Evolutionary conservation across 2,888 invertebrate species (phyloP), one percentile per base, ranked within the genome.

Genomic region (Eretmocerus hayati): DNA sequence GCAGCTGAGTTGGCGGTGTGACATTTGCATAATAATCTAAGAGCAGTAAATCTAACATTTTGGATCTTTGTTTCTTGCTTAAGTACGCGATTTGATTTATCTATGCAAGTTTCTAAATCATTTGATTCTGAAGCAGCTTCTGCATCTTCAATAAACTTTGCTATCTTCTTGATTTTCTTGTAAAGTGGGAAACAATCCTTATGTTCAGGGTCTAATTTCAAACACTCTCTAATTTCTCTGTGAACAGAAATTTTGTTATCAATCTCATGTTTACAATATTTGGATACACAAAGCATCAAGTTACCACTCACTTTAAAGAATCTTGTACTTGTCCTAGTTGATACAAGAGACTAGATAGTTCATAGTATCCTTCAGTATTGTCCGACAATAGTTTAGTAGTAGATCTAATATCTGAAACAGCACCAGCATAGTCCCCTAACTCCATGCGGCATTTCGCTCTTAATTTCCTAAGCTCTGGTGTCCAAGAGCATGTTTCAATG

Each of bases 151-250:
- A 91, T 68, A 49, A 84, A 75, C 67, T 92, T 93, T 57, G 89
- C 90, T 13, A 99, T 79, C 69, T 95, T 94, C 69, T 94, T 94
- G 26, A 97, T 77, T 69, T 89, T 90, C 72, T 97, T 99, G 76
- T 99, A 99, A 64, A 94, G 86, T 18, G 89, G 84, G 73, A 94
- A 94, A 72, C 97, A 99, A 61, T 86, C 80, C 74, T 93, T 92
- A 74, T 99, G 95, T 62, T 99, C 99, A 0, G 96, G 96, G 72
- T 99, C 97, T 35, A 96, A 75, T 69, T 90, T 94, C 16, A 99
- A 78, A 71, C 99, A 99, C 71, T 99, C 96, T 18, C 99, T 84
- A 56, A 99, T 86, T 73, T 96, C 92, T 73, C 81, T 83, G 66
- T 37, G 60, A 54, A 50, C 31, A 36, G 33, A 42, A 48, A 8